Base-by-base conservation (phyloP, 2,113 vertebrate species). In the Labeo catla region DNA sequence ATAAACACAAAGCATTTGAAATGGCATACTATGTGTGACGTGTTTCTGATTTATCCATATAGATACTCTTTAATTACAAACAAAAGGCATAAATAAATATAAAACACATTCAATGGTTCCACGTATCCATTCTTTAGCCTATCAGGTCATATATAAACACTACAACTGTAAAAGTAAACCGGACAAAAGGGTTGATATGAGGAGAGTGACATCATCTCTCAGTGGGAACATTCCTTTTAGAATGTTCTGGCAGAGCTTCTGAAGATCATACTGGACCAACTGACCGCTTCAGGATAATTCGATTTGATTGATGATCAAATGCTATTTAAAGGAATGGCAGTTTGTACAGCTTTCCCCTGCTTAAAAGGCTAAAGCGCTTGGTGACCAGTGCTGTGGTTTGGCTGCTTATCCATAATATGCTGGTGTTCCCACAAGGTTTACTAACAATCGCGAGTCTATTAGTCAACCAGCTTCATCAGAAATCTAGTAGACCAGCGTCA, bases 61-160 rank as follows among this genome's bases (percentile, higher is more conserved):
- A 81, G 43, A 78, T 81, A 85, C 23, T 54, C 76, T 36, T 39
- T 54, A 86, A 84, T 79, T 61, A 23, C 81, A 91, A 84, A 76
- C 73, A 88, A 84, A 89, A 91, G 78, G 72, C 87, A 91, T 90
- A 90, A 93, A 93, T 92, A 92, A 92, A 93, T 92, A 92, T 91
- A 61, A 80, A 82, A 92, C 91, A 91, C 83, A 82, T 85, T 76
- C 87, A 83, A 86, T 59, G 68, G 68, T 19, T 36, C 28, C 7
- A n/a, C 13, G 21, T 82, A 21, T 66, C 28, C 28, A 43, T 39
- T 54, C 47, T 83, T 72, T 28, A 57, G 65, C 66, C 66, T 3
- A 15, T 52, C 39, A 47, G 6, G 49, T 70, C 34, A 84, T 73
- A 74, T 54, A 54, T 68, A 66, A 83, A 70, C 61, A 73, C 50